Evolutionary conservation across 2,113 vertebrate species (phyloP).

Genomic region (Gallinago undulata): DNA sequence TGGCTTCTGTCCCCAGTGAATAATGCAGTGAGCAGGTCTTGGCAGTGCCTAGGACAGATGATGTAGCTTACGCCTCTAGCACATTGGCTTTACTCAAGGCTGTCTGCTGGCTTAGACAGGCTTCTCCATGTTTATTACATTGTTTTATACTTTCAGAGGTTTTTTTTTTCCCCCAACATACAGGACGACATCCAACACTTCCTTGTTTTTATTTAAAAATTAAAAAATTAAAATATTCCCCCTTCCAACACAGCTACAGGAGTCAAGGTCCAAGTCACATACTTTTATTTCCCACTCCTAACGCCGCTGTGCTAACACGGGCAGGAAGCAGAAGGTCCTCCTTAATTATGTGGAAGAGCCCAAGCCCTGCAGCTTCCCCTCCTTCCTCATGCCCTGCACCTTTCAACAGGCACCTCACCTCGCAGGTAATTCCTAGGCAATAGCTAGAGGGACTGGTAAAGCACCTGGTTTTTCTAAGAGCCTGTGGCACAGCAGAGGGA

Average conservation of each 20-base stretch:
- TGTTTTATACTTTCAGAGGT: not conserved
- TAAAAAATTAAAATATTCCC: not conserved
- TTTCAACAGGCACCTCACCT: not conserved
- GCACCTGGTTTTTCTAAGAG: not conserved
- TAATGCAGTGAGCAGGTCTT: not conserved
- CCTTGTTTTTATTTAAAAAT: not conserved
- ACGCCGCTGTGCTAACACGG: rapidly evolving
- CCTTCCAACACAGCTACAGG: not conserved
- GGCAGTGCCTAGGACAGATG: not conserved
- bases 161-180: not conserved
- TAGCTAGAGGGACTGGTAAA: not conserved
- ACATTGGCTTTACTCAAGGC: not conserved
- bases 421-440: not conserved
- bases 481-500: not conserved
- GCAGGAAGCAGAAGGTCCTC: not conserved
- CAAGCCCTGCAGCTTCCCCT: not conserved
- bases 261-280: not conserved
- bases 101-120: not conserved
- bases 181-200: not conserved
- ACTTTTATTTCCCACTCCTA: not conserved
- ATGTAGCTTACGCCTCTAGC: not conserved
- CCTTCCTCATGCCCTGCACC: not conserved
- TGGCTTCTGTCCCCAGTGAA: not conserved
- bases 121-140: not conserved
- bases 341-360: not conserved